These are phyloP conservation scores for Erebia palarica DNA, from an alignment of 2,888 invertebrate species.

Conservation along the genomic window DNA sequence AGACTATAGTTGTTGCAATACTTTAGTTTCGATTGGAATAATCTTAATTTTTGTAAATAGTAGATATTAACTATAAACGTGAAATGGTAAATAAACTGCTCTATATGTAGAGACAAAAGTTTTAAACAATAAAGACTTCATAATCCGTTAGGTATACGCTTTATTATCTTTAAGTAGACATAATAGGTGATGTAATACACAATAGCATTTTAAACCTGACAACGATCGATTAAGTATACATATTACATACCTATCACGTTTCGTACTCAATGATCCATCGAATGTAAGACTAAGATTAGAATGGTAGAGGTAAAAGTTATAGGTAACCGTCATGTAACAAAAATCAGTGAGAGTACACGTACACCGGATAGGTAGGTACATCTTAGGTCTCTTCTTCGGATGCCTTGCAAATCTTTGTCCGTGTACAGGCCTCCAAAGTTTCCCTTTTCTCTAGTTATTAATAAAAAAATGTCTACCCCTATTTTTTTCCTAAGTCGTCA, in stretches of 20 bases:
- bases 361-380: background rate
- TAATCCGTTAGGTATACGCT: background rate
- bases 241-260: background rate
- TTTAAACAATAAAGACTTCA: background rate
- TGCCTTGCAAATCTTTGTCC: background rate
- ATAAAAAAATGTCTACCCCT: too few relatives aligned
- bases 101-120: background rate
- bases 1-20: too few relatives aligned
- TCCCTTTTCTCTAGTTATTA: too few relatives aligned
- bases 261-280: background rate
- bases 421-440: too few relatives aligned
- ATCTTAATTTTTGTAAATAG: too few relatives aligned
- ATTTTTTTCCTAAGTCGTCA: too few relatives aligned
- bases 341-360: background rate
- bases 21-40: too few relatives aligned
- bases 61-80: background rate
- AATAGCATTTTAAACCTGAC: background rate
- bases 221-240: background rate
- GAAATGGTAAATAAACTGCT: background rate
- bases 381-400: background rate
- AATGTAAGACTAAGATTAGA: background rate
- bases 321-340: background rate
- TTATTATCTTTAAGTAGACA: background rate
- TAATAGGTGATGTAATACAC: constrained; percentile 1
- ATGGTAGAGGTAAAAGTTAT: background rate